Evolutionary conservation across 35 echinoderm and acorn worm genomes (phyloP).

Genomic region (Hemicentrotus pulcherrimus): DNA sequence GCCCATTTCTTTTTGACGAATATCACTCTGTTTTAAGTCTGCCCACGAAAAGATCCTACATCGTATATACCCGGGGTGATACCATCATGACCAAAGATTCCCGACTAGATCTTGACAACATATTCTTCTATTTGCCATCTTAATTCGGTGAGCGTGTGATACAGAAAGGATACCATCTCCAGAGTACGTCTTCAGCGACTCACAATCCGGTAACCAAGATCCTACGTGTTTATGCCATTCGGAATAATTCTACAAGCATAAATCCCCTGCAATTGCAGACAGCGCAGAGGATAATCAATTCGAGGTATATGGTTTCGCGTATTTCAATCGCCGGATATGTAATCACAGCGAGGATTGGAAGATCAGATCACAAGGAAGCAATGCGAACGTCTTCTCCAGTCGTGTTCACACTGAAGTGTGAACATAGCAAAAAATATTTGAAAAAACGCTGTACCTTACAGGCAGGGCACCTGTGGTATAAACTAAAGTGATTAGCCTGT

Average conservation of each 20-base stretch:
- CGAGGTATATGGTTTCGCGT: background rate
- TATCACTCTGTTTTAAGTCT: background rate
- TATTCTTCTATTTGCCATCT: background rate
- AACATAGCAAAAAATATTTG: background rate
- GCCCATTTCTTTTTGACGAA: background rate
- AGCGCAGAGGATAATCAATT: background rate
- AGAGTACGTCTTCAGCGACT: background rate
- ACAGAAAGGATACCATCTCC: background rate
- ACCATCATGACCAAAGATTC: background rate
- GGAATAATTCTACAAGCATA: background rate
- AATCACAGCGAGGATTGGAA: background rate
- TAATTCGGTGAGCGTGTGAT: background rate
- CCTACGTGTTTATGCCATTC: background rate
- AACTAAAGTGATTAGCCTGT: conserved; percentile 39
- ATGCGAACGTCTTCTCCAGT: conserved; percentile 22
- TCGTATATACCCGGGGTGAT: background rate
- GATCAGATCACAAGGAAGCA: background rate
- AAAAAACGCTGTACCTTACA: conserved; percentile 34
- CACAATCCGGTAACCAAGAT: background rate
- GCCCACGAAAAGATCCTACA: background rate
- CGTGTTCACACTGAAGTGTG: background rate
- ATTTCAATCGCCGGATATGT: background rate
- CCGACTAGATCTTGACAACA: background rate
- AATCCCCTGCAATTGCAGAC: background rate
- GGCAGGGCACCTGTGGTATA: conserved; percentile 31